Base-by-base conservation (phyloP, 2,113 vertebrate species). In the Poeciliopsis prolifica region DNA sequence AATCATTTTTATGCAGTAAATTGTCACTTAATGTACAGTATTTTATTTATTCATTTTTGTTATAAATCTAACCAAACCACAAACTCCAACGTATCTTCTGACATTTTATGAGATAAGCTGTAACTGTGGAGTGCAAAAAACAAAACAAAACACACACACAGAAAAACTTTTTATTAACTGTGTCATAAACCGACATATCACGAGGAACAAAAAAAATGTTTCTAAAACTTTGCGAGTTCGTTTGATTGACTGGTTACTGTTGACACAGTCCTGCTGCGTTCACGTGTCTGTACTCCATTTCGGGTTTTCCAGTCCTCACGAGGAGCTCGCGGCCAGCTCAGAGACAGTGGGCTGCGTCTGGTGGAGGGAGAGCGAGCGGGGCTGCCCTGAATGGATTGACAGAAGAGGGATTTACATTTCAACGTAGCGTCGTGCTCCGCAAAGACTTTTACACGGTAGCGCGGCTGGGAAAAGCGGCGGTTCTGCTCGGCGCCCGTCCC, bases 331-430 rank as follows among this genome's bases (percentile, higher is more conserved):
- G 71, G 81, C 85, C 86, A 82, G 90, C 51, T 19, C 54, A 48
- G 87, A 87, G 89, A 78, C 84, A 74, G 90, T 75, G 82, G 90
- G 85, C 86, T 88, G 82, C 83, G 91, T 92, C 88, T 92, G 89
- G 88, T 83, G 90, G 90, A 84, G 92, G 91, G 89, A 91, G 91
- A 81, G 91, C 48, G 91, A 86, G 90, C 79, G 88, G 84, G 89
- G 87, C 91, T 89, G 82, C 82, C 85, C 88, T 87, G 85, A 80
- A 88, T 86, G 88, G 90, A 87, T 66, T 91, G 86, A 87, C 91
- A 85, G 64, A 75, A 88, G 90, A 76, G 87, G 90, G 86, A 89
- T 90, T 92, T 90, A 90, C 90, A 69, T 85, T 92, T 92, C 74
- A 77, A 83, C 85, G 66, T 11, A 83, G 66, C 80, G 87, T 79